phyloP scores from a whole-genome alignment of 2,797 vertebrate species.

The Eospalax fontanierii region DNA sequence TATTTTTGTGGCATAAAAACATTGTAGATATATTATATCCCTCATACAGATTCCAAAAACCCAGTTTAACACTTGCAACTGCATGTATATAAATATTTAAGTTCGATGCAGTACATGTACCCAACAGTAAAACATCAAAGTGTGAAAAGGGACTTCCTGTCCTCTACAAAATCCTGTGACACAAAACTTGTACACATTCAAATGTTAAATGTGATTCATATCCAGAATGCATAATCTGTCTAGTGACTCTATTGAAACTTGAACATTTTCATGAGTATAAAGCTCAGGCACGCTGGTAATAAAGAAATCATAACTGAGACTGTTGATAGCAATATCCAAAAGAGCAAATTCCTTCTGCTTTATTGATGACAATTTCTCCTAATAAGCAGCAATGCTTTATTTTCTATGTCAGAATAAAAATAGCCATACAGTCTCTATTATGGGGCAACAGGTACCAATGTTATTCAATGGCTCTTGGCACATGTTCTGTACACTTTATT shows the following conservation, averaged over 20 bases:
- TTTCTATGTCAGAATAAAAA: constrained; percentile 37
- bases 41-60: background rate
- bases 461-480: background rate
- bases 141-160: constrained; percentile 50
- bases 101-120: background rate
- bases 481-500: background rate
- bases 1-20: constrained; percentile 47
- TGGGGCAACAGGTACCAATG: background rate
- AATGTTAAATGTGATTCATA: constrained; percentile 57
- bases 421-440: background rate
- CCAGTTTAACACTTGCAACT: constrained; percentile 32
- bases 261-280: background rate
- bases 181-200: constrained; percentile 35
- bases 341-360: constrained; percentile 68
- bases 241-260: constrained; percentile 32
- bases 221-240: constrained; percentile 34
- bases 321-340: background rate
- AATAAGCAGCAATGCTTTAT: constrained; percentile 45
- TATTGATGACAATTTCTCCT: constrained; percentile 34
- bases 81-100: constrained; percentile 42
- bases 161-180: constrained; percentile 27
- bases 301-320: constrained; percentile 54
- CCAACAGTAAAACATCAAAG: constrained; percentile 1
- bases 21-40: background rate
- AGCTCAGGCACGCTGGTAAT: background rate